Base-by-base conservation (phyloP, 2,888 invertebrate genomes). In the Galerucella pusilla region DNA sequence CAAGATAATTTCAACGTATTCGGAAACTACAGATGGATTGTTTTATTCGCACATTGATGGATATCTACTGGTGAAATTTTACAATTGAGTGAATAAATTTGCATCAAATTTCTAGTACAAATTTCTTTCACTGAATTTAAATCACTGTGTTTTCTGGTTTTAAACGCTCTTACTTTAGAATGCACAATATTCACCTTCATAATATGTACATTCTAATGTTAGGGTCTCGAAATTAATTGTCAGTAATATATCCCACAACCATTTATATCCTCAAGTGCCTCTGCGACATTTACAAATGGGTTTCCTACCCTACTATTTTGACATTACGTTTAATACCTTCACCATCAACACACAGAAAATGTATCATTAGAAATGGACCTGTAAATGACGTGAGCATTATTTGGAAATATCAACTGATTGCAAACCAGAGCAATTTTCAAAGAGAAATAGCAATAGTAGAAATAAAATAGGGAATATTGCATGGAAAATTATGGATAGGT, bases 201-300 rank as follows among this genome's bases (percentile, higher is more conserved):
- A 49, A 12, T 14, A 42, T 42, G 35, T 42, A 42, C 28, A 12
- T 59, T 16, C 16, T 35, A 68, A 16, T 52, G 25, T 63, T 20
- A 63, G 71, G 28, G 57, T 60, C 67, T 63, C 63, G 57, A 57
- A 71, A 67, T 68, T 71, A 71, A 71, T 64, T 67, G 75, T 75
- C 64, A 45, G 71, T 63, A 71, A 71, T 67, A 75, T 75, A 42
- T 42, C 35, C 35, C 35, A 68, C 68, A 71, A 67, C 71, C 67
- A 71, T 75, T 68, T 68, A 71, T 65, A 72, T 68, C 71, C 71
- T 68, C 65, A 60, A 75, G 75, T 68, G 68, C 60, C 61, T 49
- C 52, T 42, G 28, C 64, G 72, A 75, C 75, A 68, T 72, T 60
- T 71, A 75, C 65, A 71, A 72, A 75, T 75, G 70, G 65, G 65